A percentile compares a stretch with the other conserved stretches of the same genome.
Evolutionary conservation across 64 coral and sea anemone species (phyloP).

Genomic region (Trachythela sp.): DNA sequence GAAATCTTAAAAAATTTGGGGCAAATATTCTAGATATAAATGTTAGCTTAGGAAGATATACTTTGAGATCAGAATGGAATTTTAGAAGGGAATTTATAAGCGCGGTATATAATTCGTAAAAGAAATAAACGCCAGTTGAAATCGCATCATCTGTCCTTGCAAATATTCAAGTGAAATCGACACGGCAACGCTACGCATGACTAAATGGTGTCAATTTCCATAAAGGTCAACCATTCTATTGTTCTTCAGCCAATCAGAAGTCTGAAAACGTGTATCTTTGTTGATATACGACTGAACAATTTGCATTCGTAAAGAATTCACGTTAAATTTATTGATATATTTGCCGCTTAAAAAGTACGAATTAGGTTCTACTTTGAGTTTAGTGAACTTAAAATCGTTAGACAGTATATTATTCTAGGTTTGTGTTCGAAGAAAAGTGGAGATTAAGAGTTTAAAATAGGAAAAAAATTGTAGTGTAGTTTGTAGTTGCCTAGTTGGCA

Average conservation of each 20-base stretch:
- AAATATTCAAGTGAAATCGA: neutral
- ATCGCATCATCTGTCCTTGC: neutral
- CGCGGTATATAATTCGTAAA: neutral
- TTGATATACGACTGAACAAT: neutral
- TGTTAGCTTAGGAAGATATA: neutral
- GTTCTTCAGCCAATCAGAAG: neutral
- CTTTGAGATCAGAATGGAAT: neutral
- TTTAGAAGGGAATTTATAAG: neutral
- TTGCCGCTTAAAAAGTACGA: neutral
- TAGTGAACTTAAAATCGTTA: neutral
- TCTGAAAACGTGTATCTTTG: neutral
- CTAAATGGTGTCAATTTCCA: neutral
- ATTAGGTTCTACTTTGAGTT: neutral
- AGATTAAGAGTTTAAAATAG: neutral
- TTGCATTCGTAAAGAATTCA: neutral
- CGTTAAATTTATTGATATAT: neutral
- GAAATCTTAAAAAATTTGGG: neutral
- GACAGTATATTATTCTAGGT: neutral
- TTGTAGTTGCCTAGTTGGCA: no score
- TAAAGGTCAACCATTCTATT: slow-evolving; percentile 1
- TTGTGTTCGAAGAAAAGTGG: neutral
- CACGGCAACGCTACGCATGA: slow-evolving; percentile 12
- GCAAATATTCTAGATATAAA: neutral
- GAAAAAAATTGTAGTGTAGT: neutral
- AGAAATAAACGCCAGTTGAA: neutral